phyloP scores from a whole-genome alignment of 2,888 invertebrate species.

The Noctua janthina region DNA sequence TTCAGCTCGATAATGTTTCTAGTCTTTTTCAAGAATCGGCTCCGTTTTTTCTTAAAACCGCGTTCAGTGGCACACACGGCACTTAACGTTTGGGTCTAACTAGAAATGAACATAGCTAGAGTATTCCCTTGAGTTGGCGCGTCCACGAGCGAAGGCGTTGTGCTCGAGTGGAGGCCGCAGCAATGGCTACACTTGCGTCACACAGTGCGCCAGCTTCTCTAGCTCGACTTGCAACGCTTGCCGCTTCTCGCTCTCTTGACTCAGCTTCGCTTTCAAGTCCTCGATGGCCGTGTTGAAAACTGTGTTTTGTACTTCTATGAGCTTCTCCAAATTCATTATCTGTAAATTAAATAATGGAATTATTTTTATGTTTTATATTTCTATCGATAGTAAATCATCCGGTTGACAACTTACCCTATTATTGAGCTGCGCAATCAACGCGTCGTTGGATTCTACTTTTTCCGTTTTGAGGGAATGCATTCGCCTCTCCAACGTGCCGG shows the following conservation, averaged over 20 bases:
- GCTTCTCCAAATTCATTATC: conserved; percentile 90
- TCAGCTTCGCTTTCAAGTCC: conserved; percentile 91
- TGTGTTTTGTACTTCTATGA: conserved; percentile 90
- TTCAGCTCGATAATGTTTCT: not conserved
- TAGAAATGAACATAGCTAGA: conserved; percentile 75
- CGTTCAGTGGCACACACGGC: conserved; percentile 7
- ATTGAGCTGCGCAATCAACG: conserved; percentile 86
- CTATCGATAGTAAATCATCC: not conserved
- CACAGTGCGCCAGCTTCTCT: conserved; percentile 93
- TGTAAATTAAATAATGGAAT: conserved; percentile 65
- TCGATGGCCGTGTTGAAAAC: conserved; percentile 91
- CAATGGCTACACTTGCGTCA: conserved; percentile 92
- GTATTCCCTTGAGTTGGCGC: conserved; percentile 66
- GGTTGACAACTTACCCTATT: conserved; percentile 81
- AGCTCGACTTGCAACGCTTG: conserved; percentile 92
- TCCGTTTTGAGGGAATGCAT: conserved; percentile 71
- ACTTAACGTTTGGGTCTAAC: conserved; percentile 39
- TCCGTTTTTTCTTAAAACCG: conserved; percentile 20
- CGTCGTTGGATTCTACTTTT: conserved; percentile 78
- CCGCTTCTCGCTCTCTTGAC: conserved; percentile 92
- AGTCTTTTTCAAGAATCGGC: conserved; percentile 3
- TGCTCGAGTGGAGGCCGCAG: conserved; percentile 58
- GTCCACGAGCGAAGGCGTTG: conserved; percentile 54
- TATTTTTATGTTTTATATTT: not conserved
- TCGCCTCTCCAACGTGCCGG: conserved; percentile 81